Percentiles rank a stretch among this genome's conserved stretches.
Conservation (phyloP, 1,140 invertebrate species). For the Atta cephalotes region DNA sequence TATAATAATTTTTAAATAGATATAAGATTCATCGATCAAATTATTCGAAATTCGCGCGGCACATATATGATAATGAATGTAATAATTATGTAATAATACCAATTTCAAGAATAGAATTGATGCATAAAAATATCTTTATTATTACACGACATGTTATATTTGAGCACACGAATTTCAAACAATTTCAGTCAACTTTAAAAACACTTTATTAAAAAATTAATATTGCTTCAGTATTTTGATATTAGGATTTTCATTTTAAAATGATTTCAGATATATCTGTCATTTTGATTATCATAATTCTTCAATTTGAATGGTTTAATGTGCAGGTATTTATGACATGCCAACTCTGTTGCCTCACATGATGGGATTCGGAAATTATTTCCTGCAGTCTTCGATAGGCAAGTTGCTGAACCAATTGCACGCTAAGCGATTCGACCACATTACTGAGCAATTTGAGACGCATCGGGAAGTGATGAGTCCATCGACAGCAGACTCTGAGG, state of each 20-base stretch:
- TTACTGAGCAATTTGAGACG: conserved; percentile 81
- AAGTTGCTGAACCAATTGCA: conserved; percentile 89
- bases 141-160: not conserved
- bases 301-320: conserved; percentile 16
- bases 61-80: not conserved
- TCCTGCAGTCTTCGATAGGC: conserved; percentile 88
- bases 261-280: not conserved
- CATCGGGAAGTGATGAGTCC: conserved; percentile 83
- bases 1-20: conserved; percentile 3
- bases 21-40: not conserved
- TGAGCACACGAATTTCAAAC: not conserved
- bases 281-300: not conserved
- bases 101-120: not conserved
- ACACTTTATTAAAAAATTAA: not conserved
- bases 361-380: conserved; percentile 85
- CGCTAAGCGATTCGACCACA: conserved; percentile 82
- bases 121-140: not conserved
- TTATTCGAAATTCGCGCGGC: not conserved
- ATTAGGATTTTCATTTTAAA: not conserved
- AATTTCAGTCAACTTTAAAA: not conserved
- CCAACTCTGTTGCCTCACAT: conserved; percentile 82
- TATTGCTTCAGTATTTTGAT: not conserved
- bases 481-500: conserved; percentile 83
- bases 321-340: conserved; percentile 83
- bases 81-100: not conserved